Percentiles rank a stretch among this genome's conserved stretches.
Evolutionary conservation across 2,113 vertebrate genomes (phyloP).

Genomic region (Phocoena sinus): DNA sequence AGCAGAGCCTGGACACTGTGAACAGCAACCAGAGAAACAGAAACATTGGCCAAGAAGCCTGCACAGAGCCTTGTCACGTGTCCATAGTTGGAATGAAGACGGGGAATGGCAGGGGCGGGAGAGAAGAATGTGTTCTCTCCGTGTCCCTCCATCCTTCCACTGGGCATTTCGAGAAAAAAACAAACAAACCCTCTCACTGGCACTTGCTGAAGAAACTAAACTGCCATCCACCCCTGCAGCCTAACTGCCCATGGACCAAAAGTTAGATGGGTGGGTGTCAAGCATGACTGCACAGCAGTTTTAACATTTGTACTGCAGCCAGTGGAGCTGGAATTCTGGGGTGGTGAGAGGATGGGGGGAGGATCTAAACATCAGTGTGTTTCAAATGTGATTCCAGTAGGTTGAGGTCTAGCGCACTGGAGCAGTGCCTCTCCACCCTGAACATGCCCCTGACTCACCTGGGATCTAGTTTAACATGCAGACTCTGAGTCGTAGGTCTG

Average conservation of each 20-base stretch:
- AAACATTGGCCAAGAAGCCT: not conserved
- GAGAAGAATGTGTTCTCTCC: not conserved
- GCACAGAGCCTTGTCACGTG: not conserved
- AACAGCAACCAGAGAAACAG: not conserved
- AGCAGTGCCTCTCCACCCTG: not conserved
- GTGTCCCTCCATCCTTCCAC: not conserved
- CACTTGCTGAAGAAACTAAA: not conserved
- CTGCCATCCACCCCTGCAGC: not conserved
- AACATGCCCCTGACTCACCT: not conserved
- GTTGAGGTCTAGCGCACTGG: not conserved
- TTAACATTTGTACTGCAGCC: not conserved
- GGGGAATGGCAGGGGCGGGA: not conserved
- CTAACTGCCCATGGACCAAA: not conserved
- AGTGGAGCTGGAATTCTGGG: not conserved
- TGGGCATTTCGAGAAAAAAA: not conserved
- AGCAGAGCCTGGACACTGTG: not conserved
- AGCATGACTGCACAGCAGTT: not conserved
- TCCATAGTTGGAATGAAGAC: not conserved
- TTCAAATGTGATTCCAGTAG: not conserved
- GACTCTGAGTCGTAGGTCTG: not conserved
- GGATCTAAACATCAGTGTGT: not conserved
- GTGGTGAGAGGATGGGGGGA: not conserved
- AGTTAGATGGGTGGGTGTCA: not conserved
- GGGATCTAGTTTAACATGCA: not conserved
- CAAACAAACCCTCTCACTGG: constrained; percentile 5